These are phyloP conservation scores for Horisme vitalbata DNA, from an alignment of 2,888 invertebrate species.

Conservation along the genomic window DNA sequence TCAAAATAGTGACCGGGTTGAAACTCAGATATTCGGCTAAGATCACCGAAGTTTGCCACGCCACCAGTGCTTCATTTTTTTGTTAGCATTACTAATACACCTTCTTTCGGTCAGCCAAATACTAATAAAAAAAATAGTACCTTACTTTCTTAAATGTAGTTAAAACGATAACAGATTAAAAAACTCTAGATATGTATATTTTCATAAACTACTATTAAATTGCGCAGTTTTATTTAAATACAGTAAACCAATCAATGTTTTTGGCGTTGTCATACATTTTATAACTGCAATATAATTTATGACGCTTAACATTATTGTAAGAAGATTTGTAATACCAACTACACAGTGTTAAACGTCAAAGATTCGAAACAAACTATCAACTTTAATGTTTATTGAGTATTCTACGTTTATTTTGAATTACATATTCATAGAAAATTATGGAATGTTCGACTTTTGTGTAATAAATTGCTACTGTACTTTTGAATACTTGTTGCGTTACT, in stretches of 20 bases:
- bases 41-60: too few relatives aligned
- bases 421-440: conserved; percentile 53
- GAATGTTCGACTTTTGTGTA: conserved; percentile 41
- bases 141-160: too few relatives aligned
- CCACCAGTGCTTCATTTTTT: too few relatives aligned
- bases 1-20: too few relatives aligned
- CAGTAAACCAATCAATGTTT: conserved; percentile 7
- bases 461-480: conserved; percentile 40
- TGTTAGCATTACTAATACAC: too few relatives aligned
- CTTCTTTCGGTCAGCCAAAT: too few relatives aligned
- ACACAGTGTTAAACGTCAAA: conserved; percentile 24
- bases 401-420: conserved; percentile 47
- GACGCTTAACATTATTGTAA: conserved; percentile 14
- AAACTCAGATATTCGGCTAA: too few relatives aligned
- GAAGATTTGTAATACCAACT: conserved; percentile 29
- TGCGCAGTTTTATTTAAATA: not conserved
- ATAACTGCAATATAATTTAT: conserved; percentile 11
- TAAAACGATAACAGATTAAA: too few relatives aligned
- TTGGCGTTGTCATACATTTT: conserved; percentile 8
- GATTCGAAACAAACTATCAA: conserved; percentile 39
- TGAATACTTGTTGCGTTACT: conserved; percentile 34
- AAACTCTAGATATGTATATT: too few relatives aligned
- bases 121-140: too few relatives aligned
- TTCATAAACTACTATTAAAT: not conserved
- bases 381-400: conserved; percentile 46